A percentile compares a stretch with the other conserved stretches of the same genome.
Conservation (phyloP, 2,113 vertebrate genomes). For the Petromus typicus region DNA sequence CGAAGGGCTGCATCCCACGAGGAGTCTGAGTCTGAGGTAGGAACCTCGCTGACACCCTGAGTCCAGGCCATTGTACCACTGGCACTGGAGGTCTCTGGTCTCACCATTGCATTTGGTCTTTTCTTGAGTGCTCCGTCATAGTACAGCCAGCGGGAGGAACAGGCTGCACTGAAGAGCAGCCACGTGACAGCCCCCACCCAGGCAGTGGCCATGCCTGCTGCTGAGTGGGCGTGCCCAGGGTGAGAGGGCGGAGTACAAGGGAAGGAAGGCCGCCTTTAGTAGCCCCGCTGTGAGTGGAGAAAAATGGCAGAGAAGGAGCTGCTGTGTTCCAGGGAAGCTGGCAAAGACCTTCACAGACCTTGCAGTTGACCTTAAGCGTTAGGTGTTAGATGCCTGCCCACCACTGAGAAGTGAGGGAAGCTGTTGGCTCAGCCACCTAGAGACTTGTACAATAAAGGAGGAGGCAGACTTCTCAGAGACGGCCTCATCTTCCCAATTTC, state of each 20-base stretch:
- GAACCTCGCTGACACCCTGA: background rate
- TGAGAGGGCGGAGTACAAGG: background rate
- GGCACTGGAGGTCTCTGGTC: background rate
- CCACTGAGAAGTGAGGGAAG: background rate
- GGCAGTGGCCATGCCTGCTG: background rate
- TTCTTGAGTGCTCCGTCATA: background rate
- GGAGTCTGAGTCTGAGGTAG: slow-evolving; percentile 97
- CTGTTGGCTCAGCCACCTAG: background rate
- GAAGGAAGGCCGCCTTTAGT: accelerated
- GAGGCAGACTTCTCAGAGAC: background rate
- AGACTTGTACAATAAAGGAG: background rate
- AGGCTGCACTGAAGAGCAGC: background rate
- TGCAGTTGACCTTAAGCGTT: background rate
- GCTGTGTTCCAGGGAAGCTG: slow-evolving; percentile 14
- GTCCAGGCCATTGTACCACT: accelerated
- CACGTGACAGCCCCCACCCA: background rate
- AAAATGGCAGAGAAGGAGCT: background rate
- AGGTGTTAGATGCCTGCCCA: background rate
- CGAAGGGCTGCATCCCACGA: slow-evolving; percentile 97
- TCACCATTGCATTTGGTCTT: background rate
- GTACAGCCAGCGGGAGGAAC: background rate
- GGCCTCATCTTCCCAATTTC: background rate
- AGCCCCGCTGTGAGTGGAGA: background rate
- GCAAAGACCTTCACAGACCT: background rate
- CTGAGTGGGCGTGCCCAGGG: background rate